These are phyloP conservation scores for Leptocoma aspasia DNA, from an alignment of 2,113 vertebrate species.

Conservation along the genomic window DNA sequence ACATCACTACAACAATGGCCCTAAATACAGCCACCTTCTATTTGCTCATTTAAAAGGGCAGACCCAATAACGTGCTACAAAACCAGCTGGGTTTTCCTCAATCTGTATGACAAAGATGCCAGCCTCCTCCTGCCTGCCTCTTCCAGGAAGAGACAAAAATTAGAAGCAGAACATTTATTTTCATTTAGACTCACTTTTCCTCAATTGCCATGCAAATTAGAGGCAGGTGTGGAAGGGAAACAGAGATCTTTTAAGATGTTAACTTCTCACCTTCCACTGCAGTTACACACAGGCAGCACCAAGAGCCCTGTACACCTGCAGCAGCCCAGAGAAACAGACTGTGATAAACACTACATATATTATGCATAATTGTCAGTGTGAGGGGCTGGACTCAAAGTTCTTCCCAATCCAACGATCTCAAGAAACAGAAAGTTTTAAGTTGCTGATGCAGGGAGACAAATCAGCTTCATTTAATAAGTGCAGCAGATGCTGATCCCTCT, in stretches of 20 bases:
- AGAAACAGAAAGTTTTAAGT: not conserved
- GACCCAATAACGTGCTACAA: not conserved
- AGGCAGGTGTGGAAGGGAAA: not conserved
- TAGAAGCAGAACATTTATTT: not conserved
- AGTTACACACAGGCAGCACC: not conserved
- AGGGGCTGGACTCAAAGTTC: not conserved
- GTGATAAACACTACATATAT: not conserved
- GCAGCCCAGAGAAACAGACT: not conserved
- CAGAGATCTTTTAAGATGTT: not conserved
- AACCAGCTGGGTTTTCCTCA: not conserved
- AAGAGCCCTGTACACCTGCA: not conserved
- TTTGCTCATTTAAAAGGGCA: not conserved
- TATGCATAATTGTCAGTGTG: not conserved
- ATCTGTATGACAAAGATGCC: accelerated
- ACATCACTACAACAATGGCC: not conserved
- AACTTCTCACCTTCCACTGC: not conserved
- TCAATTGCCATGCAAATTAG: not conserved
- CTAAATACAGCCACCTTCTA: not conserved
- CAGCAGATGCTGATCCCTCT: not conserved
- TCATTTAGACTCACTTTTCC: not conserved
- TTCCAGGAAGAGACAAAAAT: not conserved
- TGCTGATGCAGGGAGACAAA: not conserved
- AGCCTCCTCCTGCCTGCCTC: not conserved
- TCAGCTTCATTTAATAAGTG: not conserved
- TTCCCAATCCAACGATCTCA: not conserved